Percentiles rank a stretch among this genome's conserved stretches.
Conservation (phyloP, 2,888 invertebrate species). For the Alloscopus bannaensis region DNA sequence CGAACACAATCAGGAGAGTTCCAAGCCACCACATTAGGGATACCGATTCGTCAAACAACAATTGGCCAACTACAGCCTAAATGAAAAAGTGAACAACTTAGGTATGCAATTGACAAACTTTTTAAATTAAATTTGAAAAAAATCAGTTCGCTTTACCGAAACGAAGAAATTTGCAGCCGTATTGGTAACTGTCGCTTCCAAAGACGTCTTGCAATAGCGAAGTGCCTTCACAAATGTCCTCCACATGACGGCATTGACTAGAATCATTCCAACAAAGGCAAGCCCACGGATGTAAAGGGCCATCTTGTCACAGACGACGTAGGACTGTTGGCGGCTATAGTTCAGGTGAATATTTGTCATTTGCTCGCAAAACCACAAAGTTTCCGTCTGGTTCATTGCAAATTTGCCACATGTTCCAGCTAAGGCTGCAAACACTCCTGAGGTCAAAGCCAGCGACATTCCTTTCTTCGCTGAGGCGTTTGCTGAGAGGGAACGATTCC, state of each 20-base stretch:
- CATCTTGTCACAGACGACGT: conserved; percentile 68
- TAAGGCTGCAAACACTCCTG: conserved; percentile 75
- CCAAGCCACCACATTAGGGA: conserved; percentile 85
- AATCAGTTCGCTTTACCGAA: conserved; percentile 74
- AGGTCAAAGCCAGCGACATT: conserved; percentile 74
- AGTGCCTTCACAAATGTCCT: conserved; percentile 77
- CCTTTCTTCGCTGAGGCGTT: conserved; percentile 69
- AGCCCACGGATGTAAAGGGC: conserved; percentile 74
- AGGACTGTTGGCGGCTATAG: conserved; percentile 61
- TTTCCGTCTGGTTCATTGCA: conserved; percentile 75
- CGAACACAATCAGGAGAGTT: conserved; percentile 82
- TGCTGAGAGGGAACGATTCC: not conserved
- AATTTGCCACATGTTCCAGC: conserved; percentile 76
- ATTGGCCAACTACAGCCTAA: conserved; percentile 84
- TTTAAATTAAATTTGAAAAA: not conserved
- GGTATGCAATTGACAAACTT: not conserved
- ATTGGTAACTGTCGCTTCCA: conserved; percentile 77
- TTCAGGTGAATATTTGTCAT: conserved; percentile 55
- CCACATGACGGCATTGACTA: conserved; percentile 77
- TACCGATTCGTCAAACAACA: conserved; percentile 83
- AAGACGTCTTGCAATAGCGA: conserved; percentile 75
- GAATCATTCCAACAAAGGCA: conserved; percentile 75
- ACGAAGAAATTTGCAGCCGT: conserved; percentile 77
- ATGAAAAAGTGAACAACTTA: conserved; percentile 6
- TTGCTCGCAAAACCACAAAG: conserved; percentile 74